Base-by-base conservation (phyloP, 2,888 invertebrate genomes). In the Cataglyphis albicans region DNA sequence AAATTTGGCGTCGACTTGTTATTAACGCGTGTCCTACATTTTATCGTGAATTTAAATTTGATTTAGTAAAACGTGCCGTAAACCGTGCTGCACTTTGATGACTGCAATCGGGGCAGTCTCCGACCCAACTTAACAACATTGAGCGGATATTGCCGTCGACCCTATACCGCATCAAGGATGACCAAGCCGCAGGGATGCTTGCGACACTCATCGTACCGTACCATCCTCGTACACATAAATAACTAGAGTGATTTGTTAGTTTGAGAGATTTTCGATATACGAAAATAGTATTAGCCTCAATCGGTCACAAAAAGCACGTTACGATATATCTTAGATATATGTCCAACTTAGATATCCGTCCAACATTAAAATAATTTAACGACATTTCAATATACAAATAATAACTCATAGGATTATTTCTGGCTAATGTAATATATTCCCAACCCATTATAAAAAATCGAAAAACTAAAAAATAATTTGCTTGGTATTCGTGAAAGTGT, bases 41-140 rank as follows among this genome's bases (percentile, higher is more conserved):
- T 72, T 44, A 68, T 70, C 59, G 59, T n/a, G 32, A 72, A 72
- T 44, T 72, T 59, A 80, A 80, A 80, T 80, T 80, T 80, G 72
- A 80, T 80, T 72, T 72, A 72, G 59, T 72, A 80, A 80, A 80
- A 59, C 68, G n/a, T n/a, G 52, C 72, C 78, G 67, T 80, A 72
- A 80, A 80, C 59, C 35, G 59, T 18, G 41, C 76, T 76, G 59
- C 72, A 80, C 78, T 80, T 80, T 72, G 72, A 80, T 80, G 78
- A 59, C 72, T 72, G 78, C 72, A 80, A 80, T 80, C 78, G 78
- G 44, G 78, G 41, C 78, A 80, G 78, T 80, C 72, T 61, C 72
- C 59, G 72, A 76, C 65, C 75, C 61, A 83, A 82, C 75, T 83
- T 83, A 70, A 84, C 75, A 83, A 84, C 83, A 83, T 82, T 81